phyloP scores from a whole-genome alignment of 2,888 invertebrate species.

The Mesorhabditis sp. region DNA sequence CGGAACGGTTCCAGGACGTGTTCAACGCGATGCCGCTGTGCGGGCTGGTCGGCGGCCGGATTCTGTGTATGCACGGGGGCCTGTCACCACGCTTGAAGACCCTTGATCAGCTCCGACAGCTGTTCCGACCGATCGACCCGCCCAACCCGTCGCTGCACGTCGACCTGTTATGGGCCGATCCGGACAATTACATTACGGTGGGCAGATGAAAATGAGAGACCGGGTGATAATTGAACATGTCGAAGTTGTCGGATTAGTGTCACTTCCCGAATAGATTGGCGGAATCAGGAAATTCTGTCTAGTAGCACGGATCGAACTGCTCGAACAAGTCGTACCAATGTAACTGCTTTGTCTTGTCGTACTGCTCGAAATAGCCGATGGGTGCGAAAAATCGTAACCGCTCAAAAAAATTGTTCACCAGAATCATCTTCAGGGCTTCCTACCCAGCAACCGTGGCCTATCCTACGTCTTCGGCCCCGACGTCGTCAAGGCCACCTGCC shows the following conservation, averaged over 20 bases:
- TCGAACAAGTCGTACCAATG: no score
- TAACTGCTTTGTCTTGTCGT: no score
- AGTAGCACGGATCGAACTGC: no score
- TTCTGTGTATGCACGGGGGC: slow-evolving; percentile 50
- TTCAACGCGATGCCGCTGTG: slow-evolving; percentile 42
- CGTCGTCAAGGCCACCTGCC: slow-evolving; percentile 58
- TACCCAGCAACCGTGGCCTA: slow-evolving; percentile 60
- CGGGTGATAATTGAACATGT: slow-evolving; percentile 7
- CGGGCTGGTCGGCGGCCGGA: slow-evolving; percentile 34
- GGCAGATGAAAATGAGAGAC: slow-evolving; percentile 3
- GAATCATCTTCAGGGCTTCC: slow-evolving; percentile 28
- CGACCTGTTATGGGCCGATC: slow-evolving; percentile 61
- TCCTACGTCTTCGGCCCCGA: slow-evolving; percentile 65
- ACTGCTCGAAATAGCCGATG: no score
- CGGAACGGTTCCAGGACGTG: slow-evolving; percentile 29
- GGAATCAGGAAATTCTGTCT: no score
- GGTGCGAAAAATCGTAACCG: no score
- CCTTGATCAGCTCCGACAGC: slow-evolving; percentile 29
- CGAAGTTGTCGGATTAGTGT: no score
- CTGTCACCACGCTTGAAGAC: slow-evolving; percentile 36
- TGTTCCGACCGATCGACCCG: slow-evolving; percentile 42
- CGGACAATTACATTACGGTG: slow-evolving; percentile 36
- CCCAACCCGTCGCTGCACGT: slow-evolving; percentile 58
- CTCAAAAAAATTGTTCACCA: neutral
- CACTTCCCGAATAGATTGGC: no score